Evolutionary conservation across 1,140 invertebrate genomes (phyloP), one percentile per base, ranked within the genome.

Genomic region (Drosophila littoralis): DNA sequence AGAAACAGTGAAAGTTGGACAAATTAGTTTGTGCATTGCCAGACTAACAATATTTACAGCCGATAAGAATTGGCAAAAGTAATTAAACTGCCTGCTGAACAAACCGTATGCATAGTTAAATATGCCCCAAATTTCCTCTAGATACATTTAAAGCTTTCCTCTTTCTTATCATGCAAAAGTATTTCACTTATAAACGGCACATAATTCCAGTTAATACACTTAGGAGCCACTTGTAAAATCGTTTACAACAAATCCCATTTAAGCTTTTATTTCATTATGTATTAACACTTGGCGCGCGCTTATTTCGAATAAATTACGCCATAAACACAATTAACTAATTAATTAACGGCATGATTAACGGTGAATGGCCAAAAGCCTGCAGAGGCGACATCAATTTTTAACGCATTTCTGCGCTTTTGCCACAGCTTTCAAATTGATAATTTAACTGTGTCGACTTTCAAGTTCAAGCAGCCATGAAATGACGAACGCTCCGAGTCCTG

Each of bases 341-440:
- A 86, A 88, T 88, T 88, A 83, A 79, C 57, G 61, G 28, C 67
- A 69, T 88, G 68, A 86, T 85, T 82, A 88, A 81, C 68, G 43
- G 55, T 43, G 33, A 72, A 64, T 40, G 58, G 52, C 36, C 38
- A 58, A 67, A 15, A 43, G 66, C 35, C 59, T 63, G 57, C 55
- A 55, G 67, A 50, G 40, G 79, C 68, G 72, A 79, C 79, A 82
- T 88, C 79, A 86, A 88, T 88, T 82, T 82, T 79, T 76, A 75
- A 88, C 76, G 79, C 76, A 68, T 64, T 74, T 45, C 64, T 73
- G 83, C 64, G 66, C 79, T 54, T 75, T 84, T 79, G 28, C 54
- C 79, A 79, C 50, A 74, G 54, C 46, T 59, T 65, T 65, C 65
- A 82, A 79, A 76, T 88, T 88, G 76, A 70, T 68, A 82, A 86